Evolutionary conservation across 2,888 invertebrate genomes (phyloP), one percentile per base, ranked within the genome.

Genomic region (Drosophila flavopinicola): DNA sequence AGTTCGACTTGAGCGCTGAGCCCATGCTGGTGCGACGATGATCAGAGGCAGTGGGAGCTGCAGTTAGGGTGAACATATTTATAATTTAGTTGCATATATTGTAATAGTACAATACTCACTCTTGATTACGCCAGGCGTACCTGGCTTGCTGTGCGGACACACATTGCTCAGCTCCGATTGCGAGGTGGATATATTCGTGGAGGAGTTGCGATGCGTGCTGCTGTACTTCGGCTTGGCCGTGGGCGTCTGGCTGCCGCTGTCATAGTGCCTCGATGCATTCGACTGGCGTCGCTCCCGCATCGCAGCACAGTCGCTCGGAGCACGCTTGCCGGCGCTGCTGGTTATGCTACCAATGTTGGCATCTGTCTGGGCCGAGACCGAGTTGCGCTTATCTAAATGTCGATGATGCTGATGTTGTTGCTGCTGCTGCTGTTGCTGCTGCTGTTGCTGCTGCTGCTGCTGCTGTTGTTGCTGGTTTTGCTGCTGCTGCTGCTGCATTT

Each of bases 1-100:
- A 94, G 69, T 92, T 93, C 53, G 93, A 93, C 68, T 91, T 91
- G 5, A 90, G 77, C 11, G 88, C 88, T 33, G 90, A 76, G 25
- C 90, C 90, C 85, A 90, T 90, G 66, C 89, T 91, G 6, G 90
- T 87, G 23, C 91, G 89, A 11, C 91, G 86, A 60, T 89, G 87
- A 39, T 91, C 90, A 17, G 88, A 85, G 29, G 88, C 66, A 71
- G 78, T 71, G 51, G 89, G 87, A 30, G 89, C 89, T 89, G 25
- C 51, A 33, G 13, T 1, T 0, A 13, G 24, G 11, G n/a, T 10
- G 20, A n/a, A n/a, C n/a, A 7, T 56, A 2, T 1, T n/a, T n/a
- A n/a, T n/a, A n/a, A n/a, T n/a, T n/a, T n/a, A n/a, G n/a, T n/a
- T n/a, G n/a, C n/a, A n/a, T n/a, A n/a, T n/a, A n/a, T n/a, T n/a